phyloP scores from a whole-genome alignment of 2,888 invertebrate species.

The Idaea straminata region DNA sequence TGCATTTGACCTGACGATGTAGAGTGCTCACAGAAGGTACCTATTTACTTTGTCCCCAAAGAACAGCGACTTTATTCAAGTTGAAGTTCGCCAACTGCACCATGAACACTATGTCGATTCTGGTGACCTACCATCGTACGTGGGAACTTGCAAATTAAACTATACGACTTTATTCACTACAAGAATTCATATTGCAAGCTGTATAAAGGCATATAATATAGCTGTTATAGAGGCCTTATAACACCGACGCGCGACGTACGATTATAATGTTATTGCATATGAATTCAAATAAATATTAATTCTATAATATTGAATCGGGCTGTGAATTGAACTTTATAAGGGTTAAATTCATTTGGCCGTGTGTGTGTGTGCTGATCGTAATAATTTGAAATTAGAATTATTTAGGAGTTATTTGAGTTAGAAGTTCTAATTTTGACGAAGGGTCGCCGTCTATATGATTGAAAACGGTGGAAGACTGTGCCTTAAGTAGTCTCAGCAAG shows the following conservation, averaged over 20 bases:
- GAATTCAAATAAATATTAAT: background rate
- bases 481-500: no score
- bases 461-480: no score
- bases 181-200: background rate
- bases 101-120: background rate
- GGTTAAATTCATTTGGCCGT: background rate
- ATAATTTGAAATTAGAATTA: background rate
- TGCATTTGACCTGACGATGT: no score
- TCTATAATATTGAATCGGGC: background rate
- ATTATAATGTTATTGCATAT: background rate
- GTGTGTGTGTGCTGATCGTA: background rate
- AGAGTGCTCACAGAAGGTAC: no score
- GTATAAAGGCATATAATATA: background rate
- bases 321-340: background rate
- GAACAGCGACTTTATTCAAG: background rate
- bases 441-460: no score
- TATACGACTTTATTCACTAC: background rate
- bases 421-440: no score
- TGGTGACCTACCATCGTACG: background rate
- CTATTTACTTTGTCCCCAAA: no score
- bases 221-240: background rate
- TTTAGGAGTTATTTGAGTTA: background rate
- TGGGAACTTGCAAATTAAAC: conserved; percentile 1
- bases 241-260: background rate
- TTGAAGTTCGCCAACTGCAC: background rate